Percentiles rank a stretch among this genome's conserved stretches.
Conservation (phyloP, 30 jellyfish, hydroid and myxozoan species). For the Cassiopea andromeda region DNA sequence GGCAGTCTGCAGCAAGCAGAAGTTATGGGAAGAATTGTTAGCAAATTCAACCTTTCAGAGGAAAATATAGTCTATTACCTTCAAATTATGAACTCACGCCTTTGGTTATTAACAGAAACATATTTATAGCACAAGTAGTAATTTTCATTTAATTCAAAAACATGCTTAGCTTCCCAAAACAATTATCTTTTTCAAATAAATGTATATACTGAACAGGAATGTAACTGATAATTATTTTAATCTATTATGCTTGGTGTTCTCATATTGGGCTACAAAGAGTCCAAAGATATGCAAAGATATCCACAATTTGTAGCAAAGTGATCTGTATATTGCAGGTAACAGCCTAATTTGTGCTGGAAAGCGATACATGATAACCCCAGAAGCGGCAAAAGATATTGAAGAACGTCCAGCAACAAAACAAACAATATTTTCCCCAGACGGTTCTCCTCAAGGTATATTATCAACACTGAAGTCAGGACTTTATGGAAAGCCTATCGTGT, state of each 20-base stretch:
- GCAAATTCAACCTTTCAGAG: too few species aligned
- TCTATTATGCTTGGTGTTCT: too few species aligned
- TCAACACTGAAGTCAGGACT: slow-evolving; percentile 37
- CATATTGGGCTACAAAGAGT: too few species aligned
- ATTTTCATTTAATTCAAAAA: too few species aligned
- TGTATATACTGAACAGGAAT: not conserved
- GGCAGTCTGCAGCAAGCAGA: too few species aligned
- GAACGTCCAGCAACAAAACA: slow-evolving; percentile 35
- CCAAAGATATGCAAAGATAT: not conserved
- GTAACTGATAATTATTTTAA: not conserved
- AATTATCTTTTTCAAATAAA: too few species aligned
- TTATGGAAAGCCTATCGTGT: slow-evolving; percentile 67
- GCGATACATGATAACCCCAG: slow-evolving; percentile 61
- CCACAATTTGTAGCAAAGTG: not conserved
- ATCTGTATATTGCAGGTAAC: slow-evolving; percentile 10
- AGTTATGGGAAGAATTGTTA: too few species aligned
- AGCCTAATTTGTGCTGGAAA: slow-evolving; percentile 53
- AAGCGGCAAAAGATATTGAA: slow-evolving; percentile 66
- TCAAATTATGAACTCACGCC: too few species aligned
- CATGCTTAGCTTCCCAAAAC: too few species aligned
- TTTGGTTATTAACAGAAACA: too few species aligned
- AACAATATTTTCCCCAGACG: slow-evolving; percentile 36
- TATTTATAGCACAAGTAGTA: too few species aligned
- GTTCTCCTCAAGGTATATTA: slow-evolving; percentile 31
- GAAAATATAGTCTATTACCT: too few species aligned